Percentiles rank a stretch among this genome's conserved stretches.
These are phyloP conservation scores for Heloderma charlesbogerti DNA, from an alignment of 2,113 vertebrate species.

Conservation along the genomic window DNA sequence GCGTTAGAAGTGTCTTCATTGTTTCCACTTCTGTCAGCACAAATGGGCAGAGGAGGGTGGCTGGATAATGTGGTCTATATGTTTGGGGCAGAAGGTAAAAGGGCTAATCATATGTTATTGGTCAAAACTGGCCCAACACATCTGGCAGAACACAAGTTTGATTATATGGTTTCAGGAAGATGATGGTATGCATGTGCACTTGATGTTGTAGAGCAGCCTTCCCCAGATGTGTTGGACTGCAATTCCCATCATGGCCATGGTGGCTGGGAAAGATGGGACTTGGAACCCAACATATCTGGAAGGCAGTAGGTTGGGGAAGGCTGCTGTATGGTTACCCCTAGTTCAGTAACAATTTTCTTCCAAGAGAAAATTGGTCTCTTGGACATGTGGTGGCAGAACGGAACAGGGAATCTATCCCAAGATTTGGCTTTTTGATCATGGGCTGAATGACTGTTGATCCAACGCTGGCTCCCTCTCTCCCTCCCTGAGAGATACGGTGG, in stretches of 20 bases:
- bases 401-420: neutral
- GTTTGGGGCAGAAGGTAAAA: neutral
- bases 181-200: neutral
- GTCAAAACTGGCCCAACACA: neutral
- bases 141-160: neutral
- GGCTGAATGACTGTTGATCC: neutral
- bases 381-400: neutral
- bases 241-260: too few relatives aligned
- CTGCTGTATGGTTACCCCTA: neutral
- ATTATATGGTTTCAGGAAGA: neutral
- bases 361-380: neutral
- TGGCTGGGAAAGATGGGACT: too few relatives aligned
- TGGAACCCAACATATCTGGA: too few relatives aligned
- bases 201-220: neutral
- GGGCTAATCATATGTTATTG: neutral
- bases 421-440: neutral
- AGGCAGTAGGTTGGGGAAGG: neutral
- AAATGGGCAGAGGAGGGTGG: neutral
- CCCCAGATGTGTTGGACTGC: too few relatives aligned
- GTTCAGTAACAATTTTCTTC: neutral
- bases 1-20: constrained; percentile 17
- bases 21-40: neutral
- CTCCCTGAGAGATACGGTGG: neutral
- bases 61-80: neutral
- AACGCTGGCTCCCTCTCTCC: neutral